Evolutionary conservation across 2,888 invertebrate genomes (phyloP).

Genomic region (Ecliptopera silaceata): DNA sequence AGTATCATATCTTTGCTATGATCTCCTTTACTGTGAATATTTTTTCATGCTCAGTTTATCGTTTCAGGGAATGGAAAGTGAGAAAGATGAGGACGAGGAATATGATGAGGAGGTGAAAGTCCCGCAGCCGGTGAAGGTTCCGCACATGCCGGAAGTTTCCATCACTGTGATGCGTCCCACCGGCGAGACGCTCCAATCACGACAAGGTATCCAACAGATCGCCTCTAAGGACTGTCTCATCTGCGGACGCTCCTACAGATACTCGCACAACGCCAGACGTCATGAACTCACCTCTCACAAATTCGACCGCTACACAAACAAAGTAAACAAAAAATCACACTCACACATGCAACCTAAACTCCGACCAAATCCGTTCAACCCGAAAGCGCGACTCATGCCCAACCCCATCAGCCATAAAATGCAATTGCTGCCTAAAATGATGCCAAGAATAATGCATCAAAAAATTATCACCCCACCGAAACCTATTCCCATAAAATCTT

Average conservation of each 20-base stretch:
- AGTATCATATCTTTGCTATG: no score
- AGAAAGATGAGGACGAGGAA: conserved; percentile 69
- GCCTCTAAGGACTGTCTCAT: conserved; percentile 79
- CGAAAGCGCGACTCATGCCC: conserved; percentile 77
- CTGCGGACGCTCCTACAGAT: conserved; percentile 75
- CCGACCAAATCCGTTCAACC: conserved; percentile 77
- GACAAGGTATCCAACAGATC: conserved; percentile 76
- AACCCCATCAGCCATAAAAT: conserved; percentile 77
- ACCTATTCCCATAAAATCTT: conserved; percentile 68
- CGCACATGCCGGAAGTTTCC: conserved; percentile 74
- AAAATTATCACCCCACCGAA: conserved; percentile 63
- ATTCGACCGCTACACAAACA: conserved; percentile 80
- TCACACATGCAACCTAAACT: conserved; percentile 65
- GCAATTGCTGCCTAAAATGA: conserved; percentile 63
- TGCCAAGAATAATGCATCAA: conserved; percentile 61
- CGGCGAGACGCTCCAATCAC: conserved; percentile 71
- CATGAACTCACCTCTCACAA: conserved; percentile 76
- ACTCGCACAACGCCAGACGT: conserved; percentile 78
- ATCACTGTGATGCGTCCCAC: conserved; percentile 76
- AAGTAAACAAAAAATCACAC: conserved; percentile 63
- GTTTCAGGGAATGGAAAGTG: conserved; percentile 72
- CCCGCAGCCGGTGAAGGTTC: conserved; percentile 51
- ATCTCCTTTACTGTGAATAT: not conserved
- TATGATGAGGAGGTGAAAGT: conserved; percentile 60
- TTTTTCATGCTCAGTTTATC: not conserved